A percentile compares a stretch with the other conserved stretches of the same genome.
Conservation (phyloP, 2,888 invertebrate species). For the Apamea monoglypha region DNA sequence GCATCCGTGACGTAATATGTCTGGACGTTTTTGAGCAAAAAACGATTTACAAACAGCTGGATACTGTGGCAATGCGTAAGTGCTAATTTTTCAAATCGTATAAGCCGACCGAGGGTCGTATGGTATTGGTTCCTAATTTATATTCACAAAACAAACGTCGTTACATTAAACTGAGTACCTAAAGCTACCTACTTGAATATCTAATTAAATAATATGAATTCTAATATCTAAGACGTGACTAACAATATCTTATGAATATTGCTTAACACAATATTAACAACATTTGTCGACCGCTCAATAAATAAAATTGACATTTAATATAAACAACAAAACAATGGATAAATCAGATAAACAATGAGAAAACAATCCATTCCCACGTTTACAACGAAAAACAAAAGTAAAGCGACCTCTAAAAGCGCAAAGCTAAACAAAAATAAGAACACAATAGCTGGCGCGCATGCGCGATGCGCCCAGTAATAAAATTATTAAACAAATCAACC, state of each 20-base stretch:
- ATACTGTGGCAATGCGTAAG: conserved; percentile 69
- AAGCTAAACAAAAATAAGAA: conserved; percentile 80
- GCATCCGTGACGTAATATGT: conserved; percentile 82
- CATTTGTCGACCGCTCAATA: conserved; percentile 57
- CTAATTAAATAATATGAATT: conserved; percentile 7
- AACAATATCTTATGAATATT: conserved; percentile 6
- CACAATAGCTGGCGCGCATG: conserved; percentile 74
- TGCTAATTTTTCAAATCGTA: conserved; percentile 64
- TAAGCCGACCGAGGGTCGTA: conserved; percentile 8
- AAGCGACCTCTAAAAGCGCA: conserved; percentile 73
- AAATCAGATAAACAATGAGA: conserved; percentile 70
- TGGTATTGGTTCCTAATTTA: conserved; percentile 40
- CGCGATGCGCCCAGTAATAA: conserved; percentile 86
- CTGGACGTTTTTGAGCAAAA: conserved; percentile 79
- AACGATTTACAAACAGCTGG: conserved; percentile 72
- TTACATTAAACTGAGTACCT: not conserved
- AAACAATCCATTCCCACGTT: conserved; percentile 73
- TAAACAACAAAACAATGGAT: conserved; percentile 67
- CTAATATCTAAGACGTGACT: not conserved
- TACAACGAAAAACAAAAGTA: conserved; percentile 69
- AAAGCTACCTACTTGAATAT: not conserved
- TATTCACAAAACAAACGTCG: conserved; percentile 11
- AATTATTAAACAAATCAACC: conserved; percentile 90
- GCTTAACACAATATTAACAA: conserved; percentile 22
- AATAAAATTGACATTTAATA: conserved; percentile 64